These are phyloP conservation scores for Melinaea marsaeus DNA, from an alignment of 2,888 invertebrate genomes.

Conservation along the genomic window DNA sequence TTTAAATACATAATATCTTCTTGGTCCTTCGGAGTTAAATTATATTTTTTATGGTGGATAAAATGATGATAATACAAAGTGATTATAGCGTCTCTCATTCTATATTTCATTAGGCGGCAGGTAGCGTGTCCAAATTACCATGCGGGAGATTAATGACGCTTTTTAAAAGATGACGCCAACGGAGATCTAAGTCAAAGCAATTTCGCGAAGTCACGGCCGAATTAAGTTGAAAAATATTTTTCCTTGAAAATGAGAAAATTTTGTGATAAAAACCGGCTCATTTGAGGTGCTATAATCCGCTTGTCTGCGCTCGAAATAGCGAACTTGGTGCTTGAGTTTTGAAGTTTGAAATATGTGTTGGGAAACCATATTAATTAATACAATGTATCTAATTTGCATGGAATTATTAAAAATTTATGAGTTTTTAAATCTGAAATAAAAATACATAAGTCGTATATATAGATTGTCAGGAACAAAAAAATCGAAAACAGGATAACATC, in stretches of 20 bases:
- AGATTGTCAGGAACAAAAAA: background rate
- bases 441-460: no score
- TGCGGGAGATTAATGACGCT: slow-evolving; percentile 19
- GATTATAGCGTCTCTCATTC: background rate
- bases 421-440: no score
- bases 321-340: background rate
- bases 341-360: background rate
- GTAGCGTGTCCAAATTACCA: slow-evolving; percentile 16
- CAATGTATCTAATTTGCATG: background rate
- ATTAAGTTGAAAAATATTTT: slow-evolving; percentile 24
- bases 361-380: background rate
- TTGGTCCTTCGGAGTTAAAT: no score
- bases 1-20: no score
- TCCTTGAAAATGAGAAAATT: slow-evolving; percentile 16
- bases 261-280: slow-evolving; percentile 19
- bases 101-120: background rate
- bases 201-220: slow-evolving; percentile 22
- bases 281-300: slow-evolving; percentile 23
- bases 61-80: background rate
- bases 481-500: background rate
- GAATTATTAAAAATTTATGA: no score
- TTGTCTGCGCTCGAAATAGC: slow-evolving; percentile 13
- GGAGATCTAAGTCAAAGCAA: slow-evolving; percentile 14
- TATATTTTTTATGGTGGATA: no score
- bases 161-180: slow-evolving; percentile 17